phyloP scores from a whole-genome alignment of 2,113 vertebrate genomes.

The Haemorhous mexicanus region DNA sequence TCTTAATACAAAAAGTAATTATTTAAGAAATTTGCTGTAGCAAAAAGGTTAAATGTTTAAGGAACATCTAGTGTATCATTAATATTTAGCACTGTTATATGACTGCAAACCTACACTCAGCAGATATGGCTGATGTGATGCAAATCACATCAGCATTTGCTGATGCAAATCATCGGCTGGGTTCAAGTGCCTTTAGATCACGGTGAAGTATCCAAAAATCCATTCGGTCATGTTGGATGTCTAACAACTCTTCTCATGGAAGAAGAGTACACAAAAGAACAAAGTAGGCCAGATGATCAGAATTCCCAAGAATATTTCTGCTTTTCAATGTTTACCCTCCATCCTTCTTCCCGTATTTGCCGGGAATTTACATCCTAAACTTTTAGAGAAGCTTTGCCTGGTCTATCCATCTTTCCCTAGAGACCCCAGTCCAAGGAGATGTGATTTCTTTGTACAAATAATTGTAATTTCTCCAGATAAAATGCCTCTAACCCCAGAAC shows the following conservation, averaged over 20 bases:
- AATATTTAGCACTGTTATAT: neutral
- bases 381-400: neutral
- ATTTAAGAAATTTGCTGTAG: neutral
- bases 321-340: neutral
- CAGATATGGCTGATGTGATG: no score
- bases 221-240: neutral
- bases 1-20: neutral
- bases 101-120: neutral
- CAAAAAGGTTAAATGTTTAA: neutral
- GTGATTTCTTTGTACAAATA: neutral
- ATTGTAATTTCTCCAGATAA: neutral
- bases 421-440: neutral
- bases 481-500: neutral
- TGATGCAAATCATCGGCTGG: neutral
- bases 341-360: neutral
- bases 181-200: neutral
- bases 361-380: neutral
- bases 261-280: neutral
- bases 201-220: neutral
- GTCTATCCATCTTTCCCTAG: neutral
- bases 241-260: neutral
- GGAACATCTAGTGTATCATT: neutral
- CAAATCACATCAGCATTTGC: no score
- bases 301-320: neutral
- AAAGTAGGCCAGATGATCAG: neutral